These are phyloP conservation scores for Epinephelus malabaricus DNA, from an alignment of 2,797 vertebrate genomes.

Conservation along the genomic window DNA sequence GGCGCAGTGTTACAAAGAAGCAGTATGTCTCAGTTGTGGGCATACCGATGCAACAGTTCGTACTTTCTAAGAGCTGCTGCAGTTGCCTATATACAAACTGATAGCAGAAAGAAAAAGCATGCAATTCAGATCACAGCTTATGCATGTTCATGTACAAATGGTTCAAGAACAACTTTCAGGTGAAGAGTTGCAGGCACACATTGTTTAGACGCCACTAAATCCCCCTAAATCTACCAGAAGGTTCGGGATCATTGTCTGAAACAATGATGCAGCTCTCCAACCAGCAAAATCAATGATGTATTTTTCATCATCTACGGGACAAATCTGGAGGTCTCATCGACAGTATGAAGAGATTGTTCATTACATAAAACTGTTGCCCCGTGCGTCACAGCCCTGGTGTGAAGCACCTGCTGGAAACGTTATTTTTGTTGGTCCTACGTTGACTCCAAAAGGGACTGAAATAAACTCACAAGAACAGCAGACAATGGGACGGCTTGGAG, in stretches of 20 bases:
- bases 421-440: neutral
- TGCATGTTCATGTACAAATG: too few relatives aligned
- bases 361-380: neutral
- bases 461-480: constrained; percentile 27
- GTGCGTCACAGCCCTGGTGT: neutral
- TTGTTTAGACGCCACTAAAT: too few relatives aligned
- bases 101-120: too few relatives aligned
- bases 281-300: neutral
- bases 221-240: neutral
- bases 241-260: neutral
- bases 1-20: too few relatives aligned
- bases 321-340: neutral
- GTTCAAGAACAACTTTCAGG: too few relatives aligned
- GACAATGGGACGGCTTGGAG: constrained; percentile 7
- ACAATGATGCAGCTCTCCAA: neutral
- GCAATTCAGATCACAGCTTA: too few relatives aligned
- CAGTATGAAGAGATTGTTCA: neutral
- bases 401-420: constrained; percentile 12
- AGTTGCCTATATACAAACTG: too few relatives aligned
- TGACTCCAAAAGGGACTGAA: constrained; percentile 6
- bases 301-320: neutral
- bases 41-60: too few relatives aligned
- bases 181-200: too few relatives aligned
- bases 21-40: too few relatives aligned
- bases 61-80: too few relatives aligned